Percentiles rank a stretch among this genome's conserved stretches.
phyloP scores from a whole-genome alignment of 2,888 invertebrate genomes.

The Oscheius onirici region DNA sequence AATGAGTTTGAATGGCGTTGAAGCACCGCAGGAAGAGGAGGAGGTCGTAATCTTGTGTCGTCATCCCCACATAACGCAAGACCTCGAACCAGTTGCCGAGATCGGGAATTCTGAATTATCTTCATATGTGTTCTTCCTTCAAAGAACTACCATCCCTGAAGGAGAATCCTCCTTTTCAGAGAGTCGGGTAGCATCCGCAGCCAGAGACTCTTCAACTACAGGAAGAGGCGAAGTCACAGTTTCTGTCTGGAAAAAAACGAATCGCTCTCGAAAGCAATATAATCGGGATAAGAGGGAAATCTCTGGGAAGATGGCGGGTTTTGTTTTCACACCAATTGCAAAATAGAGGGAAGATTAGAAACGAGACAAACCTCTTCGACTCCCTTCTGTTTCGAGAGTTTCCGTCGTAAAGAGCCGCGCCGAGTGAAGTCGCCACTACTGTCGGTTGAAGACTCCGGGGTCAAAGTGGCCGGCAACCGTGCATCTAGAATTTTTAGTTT shows the following conservation, averaged over 20 bases:
- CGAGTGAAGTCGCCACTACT: constrained; percentile 13
- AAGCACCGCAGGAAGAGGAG: constrained; percentile 24
- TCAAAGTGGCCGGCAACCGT: constrained; percentile 14
- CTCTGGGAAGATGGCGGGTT: too few species aligned
- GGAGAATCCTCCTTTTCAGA: constrained; percentile 16
- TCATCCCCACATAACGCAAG: constrained; percentile 41
- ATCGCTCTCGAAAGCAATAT: background rate
- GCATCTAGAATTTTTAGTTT: background rate
- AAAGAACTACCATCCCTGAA: background rate
- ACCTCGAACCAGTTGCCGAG: constrained; percentile 34
- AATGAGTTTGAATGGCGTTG: constrained; percentile 18
- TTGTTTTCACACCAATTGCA: too few species aligned
- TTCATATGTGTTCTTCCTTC: background rate
- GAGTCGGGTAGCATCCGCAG: background rate
- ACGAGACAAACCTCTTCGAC: constrained; percentile 39
- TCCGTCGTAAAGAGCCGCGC: constrained; percentile 29
- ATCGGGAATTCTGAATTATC: constrained; percentile 22
- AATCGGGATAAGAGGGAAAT: too few species aligned
- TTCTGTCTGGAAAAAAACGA: background rate
- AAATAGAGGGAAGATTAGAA: too few species aligned
- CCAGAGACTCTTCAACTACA: background rate
- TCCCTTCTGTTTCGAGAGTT: constrained; percentile 49
- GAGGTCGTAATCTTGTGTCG: constrained; percentile 42
- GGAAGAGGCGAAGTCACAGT: background rate
- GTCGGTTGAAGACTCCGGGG: constrained; percentile 26